Conservation (phyloP, 2,888 invertebrate genomes). For the Therioaphis trifolii region DNA sequence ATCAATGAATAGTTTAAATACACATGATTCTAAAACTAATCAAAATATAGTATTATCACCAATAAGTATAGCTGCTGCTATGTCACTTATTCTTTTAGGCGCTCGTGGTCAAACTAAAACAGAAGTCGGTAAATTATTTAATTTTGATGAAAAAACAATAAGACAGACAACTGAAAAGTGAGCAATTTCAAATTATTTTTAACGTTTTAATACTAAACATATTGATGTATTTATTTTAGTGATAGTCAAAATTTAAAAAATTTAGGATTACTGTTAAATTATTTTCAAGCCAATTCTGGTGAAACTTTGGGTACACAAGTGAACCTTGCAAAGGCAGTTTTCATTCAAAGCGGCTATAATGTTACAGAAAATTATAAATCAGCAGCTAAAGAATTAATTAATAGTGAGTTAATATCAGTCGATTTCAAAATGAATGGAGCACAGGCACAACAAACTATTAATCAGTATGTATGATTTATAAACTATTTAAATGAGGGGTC, state of each 20-base stretch:
- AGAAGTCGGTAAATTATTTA: conserved; percentile 58
- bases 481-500: no score
- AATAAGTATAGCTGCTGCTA: conserved; percentile 53
- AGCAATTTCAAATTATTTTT: background rate
- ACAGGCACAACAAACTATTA: conserved; percentile 64
- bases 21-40: background rate
- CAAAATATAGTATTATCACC: conserved; percentile 62
- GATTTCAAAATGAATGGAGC: conserved; percentile 64
- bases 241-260: conserved; percentile 33
- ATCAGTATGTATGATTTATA: conserved; percentile 64
- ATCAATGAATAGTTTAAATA: background rate
- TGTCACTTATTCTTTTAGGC: conserved; percentile 59
- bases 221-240: conserved; percentile 37
- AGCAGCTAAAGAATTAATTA: conserved; percentile 64
- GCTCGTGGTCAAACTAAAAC: conserved; percentile 60
- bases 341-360: conserved; percentile 64
- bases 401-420: conserved; percentile 64
- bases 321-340: conserved; percentile 65
- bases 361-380: conserved; percentile 63
- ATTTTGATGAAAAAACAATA: background rate
- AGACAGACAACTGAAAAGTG: conserved; percentile 24
- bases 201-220: background rate
- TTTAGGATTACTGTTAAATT: conserved; percentile 63
- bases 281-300: conserved; percentile 38
- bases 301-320: conserved; percentile 56